Evolutionary conservation across 2,888 invertebrate genomes (phyloP).

Genomic region (Pilophorus perplexus): DNA sequence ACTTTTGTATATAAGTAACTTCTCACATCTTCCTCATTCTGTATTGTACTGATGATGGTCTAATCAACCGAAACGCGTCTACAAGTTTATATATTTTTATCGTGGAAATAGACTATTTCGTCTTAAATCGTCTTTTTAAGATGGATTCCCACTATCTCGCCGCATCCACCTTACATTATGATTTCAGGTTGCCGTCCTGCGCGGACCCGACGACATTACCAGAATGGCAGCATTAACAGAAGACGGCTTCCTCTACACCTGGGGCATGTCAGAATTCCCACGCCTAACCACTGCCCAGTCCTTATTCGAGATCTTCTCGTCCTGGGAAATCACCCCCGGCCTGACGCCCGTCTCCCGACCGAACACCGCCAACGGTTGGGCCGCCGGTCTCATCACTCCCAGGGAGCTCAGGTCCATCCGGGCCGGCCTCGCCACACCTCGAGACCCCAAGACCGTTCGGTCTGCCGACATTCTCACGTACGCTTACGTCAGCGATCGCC

Average conservation of each 20-base stretch:
- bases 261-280: not conserved
- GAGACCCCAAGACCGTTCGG: too few relatives aligned
- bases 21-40: too few relatives aligned
- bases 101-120: too few relatives aligned
- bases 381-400: not conserved
- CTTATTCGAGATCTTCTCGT: not conserved
- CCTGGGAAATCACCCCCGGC: conserved; percentile 1
- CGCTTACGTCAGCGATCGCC: not conserved
- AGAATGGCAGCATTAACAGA: not conserved
- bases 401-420: not conserved
- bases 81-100: too few relatives aligned
- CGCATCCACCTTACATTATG: too few relatives aligned
- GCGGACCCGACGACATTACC: not conserved
- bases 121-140: too few relatives aligned
- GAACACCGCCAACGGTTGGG: not conserved
- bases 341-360: not conserved
- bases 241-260: not conserved
- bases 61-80: too few relatives aligned
- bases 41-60: too few relatives aligned
- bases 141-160: too few relatives aligned
- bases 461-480: not conserved
- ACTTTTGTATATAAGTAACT: too few relatives aligned
- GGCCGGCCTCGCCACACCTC: too few relatives aligned
- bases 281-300: not conserved
- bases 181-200: too few relatives aligned